Percentiles rank a stretch among this genome's conserved stretches.
Conservation (phyloP, 2,888 invertebrate genomes). For the Orgyia antiqua region DNA sequence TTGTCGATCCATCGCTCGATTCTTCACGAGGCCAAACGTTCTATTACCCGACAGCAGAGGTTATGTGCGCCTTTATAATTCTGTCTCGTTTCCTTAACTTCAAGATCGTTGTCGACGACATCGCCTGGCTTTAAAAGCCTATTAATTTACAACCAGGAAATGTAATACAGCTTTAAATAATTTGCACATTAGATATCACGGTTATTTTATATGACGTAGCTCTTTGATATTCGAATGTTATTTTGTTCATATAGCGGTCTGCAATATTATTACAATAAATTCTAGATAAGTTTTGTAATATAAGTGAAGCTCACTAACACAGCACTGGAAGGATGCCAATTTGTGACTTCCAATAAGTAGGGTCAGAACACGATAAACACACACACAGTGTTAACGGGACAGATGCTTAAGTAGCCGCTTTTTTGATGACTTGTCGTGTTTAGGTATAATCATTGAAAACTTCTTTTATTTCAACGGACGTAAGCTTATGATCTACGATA, state of each 20-base stretch:
- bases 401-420: too few relatives aligned
- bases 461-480: too few relatives aligned
- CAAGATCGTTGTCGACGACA: conserved; percentile 33
- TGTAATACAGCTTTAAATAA: conserved; percentile 30
- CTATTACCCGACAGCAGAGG: conserved; percentile 47
- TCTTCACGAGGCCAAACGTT: conserved; percentile 59
- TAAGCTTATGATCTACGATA: too few relatives aligned
- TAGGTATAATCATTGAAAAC: too few relatives aligned
- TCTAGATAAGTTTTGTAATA: conserved; percentile 31
- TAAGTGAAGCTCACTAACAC: conserved; percentile 27
- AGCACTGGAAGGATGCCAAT: conserved; percentile 41
- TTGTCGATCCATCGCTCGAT: conserved; percentile 60
- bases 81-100: conserved; percentile 44
- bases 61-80: conserved; percentile 44
- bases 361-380: conserved; percentile 16
- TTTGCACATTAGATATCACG: conserved; percentile 28
- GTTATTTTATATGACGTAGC: conserved; percentile 7
- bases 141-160: conserved; percentile 43
- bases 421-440: too few relatives aligned
- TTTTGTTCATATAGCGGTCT: conserved; percentile 4
- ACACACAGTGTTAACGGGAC: conserved; percentile 12
- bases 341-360: conserved; percentile 28
- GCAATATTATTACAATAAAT: conserved; percentile 17
- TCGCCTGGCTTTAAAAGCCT: conserved; percentile 29
- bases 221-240: conserved; percentile 1